Base-by-base conservation (phyloP, 2,113 vertebrate species). In the Aldabrachelys gigantea region DNA sequence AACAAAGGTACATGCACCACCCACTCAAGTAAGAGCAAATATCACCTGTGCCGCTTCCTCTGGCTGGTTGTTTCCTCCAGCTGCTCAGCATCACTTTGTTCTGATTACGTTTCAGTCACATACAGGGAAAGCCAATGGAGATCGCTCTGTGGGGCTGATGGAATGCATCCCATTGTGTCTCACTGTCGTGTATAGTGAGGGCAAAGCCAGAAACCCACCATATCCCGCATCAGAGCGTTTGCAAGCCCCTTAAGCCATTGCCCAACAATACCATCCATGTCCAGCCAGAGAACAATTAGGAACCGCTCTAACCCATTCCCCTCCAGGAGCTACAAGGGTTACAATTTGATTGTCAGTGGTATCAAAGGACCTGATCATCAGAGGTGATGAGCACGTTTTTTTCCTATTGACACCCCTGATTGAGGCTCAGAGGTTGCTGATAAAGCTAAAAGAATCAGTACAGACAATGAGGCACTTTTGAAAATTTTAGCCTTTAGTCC, bases 1-100 rank as follows among this genome's bases (percentile, higher is more conserved):
- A 31, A 47, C 49, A 59, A 59, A 57, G 76, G 2, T 62, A 57
- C 84, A 90, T 52, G 80, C 78, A 57, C 12, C 62, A 41, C 22
- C 2, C 17, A 1, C 78, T 69, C 4, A 22, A 84, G 5, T 50
- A 38, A 84, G 80, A 75, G 25, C 44, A 78, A 8, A 29, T 3
- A 11, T 35, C 41, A 54, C 41, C 16, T 2, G 1, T n/a, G 16
- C n/a, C 75, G 9, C 78, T 81, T 9, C 17, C 72, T 0, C 0
- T 25, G 72, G 24, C 31, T 5, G 5, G 82, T 44, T 80, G 86
- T 49, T 78, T 62, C 9, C 4, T 41, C 6, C 76, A 21, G 25
- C 90, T 57, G 78, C 89, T 85, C 83, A 38, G 92, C 11, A 56
- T 54, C 69, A 69, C 41, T 47, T 27, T 62, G 16, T 35, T 69